These are phyloP conservation scores for Cepaea nemoralis DNA, from an alignment of 1,140 invertebrate genomes.

Conservation along the genomic window DNA sequence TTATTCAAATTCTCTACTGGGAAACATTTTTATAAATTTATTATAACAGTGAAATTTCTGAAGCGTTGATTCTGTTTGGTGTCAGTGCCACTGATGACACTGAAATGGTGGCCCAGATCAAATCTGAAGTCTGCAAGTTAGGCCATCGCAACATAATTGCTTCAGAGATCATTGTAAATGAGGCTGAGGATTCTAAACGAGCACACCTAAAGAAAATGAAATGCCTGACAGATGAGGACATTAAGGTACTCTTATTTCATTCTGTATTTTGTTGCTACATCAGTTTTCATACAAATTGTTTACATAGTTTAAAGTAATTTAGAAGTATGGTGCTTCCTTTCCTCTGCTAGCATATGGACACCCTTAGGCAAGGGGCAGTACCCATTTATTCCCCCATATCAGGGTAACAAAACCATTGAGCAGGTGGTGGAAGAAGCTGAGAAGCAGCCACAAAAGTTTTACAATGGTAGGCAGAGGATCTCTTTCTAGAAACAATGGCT, in stretches of 20 bases:
- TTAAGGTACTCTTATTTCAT: conserved; percentile 46
- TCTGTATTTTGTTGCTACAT: not conserved
- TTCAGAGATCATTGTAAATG: conserved; percentile 63
- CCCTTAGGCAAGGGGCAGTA: not conserved
- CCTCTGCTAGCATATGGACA: no score
- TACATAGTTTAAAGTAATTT: no score
- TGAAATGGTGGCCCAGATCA: conserved; percentile 71
- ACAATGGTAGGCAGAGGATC: no score
- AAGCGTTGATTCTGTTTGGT: conserved; percentile 63
- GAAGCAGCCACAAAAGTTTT: not conserved
- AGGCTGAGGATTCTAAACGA: conserved; percentile 57
- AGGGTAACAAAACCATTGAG: not conserved
- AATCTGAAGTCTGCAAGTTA: conserved; percentile 70
- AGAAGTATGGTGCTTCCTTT: no score
- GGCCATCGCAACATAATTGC: conserved; percentile 66
- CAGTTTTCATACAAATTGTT: not conserved
- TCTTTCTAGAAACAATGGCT: no score
- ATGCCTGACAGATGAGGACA: conserved; percentile 57
- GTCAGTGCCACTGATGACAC: conserved; percentile 68
- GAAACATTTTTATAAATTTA: not conserved
- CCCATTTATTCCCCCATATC: not conserved
- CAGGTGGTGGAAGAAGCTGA: not conserved
- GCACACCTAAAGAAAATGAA: conserved; percentile 62
- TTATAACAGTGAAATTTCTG: conserved; percentile 63
- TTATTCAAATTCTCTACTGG: no score